These are phyloP conservation scores for Drosophila fulvimacula DNA, from an alignment of 2,888 invertebrate species.

Conservation along the genomic window DNA sequence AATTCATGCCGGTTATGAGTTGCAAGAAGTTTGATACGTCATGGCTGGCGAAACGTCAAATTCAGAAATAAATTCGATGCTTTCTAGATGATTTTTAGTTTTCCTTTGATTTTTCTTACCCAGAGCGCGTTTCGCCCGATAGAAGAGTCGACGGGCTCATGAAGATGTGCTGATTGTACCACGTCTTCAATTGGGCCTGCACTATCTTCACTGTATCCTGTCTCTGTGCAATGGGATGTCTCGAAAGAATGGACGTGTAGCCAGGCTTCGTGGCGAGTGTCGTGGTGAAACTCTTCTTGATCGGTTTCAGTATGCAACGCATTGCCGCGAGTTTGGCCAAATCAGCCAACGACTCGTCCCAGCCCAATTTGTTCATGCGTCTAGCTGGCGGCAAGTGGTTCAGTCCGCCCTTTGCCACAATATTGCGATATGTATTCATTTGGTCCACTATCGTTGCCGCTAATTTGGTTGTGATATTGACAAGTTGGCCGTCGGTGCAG, in stretches of 20 bases:
- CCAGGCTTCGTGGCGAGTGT: neutral
- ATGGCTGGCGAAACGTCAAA: neutral
- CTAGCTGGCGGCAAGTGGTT: neutral
- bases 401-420: constrained; percentile 8
- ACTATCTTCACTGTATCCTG: constrained; percentile 2
- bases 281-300: neutral
- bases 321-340: constrained; percentile 13
- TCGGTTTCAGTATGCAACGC: neutral
- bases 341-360: constrained; percentile 21
- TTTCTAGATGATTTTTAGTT: neutral
- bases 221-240: neutral
- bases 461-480: rapidly evolving
- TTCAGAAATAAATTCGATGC: neutral
- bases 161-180: constrained; percentile 16
- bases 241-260: constrained; percentile 15
- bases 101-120: too few relatives aligned
- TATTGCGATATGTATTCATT: neutral
- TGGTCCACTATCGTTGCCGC: neutral
- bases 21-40: constrained; percentile 25
- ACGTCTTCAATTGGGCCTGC: constrained; percentile 3
- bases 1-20: constrained; percentile 13
- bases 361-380: constrained; percentile 13
- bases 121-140: neutral
- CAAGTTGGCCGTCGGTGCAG: rapidly evolving
- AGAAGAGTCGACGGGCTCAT: neutral